Conservation (phyloP, 2,888 invertebrate species). For the Malachius bipustulatus region DNA sequence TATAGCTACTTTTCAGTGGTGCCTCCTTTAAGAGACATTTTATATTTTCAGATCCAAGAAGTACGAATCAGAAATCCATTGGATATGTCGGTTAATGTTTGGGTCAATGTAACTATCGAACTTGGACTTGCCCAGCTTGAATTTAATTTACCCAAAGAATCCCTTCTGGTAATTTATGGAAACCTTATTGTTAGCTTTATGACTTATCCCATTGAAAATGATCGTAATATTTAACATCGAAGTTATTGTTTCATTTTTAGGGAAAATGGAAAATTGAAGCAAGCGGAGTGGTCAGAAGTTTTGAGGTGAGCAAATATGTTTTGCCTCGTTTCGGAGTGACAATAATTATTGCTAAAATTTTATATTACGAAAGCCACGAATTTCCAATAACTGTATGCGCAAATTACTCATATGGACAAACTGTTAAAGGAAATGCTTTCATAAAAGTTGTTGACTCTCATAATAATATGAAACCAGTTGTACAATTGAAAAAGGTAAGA, state of each 20-base stretch:
- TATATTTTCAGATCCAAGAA: conserved; percentile 44
- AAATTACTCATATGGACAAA: conserved; percentile 49
- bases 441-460: conserved; percentile 31
- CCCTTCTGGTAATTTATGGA: conserved; percentile 30
- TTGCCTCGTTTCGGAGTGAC: conserved; percentile 48
- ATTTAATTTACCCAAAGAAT: conserved; percentile 29
- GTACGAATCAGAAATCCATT: conserved; percentile 55
- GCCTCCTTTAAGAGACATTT: too few species aligned
- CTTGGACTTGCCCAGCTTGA: conserved; percentile 48
- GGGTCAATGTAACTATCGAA: conserved; percentile 47
- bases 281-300: conserved; percentile 33
- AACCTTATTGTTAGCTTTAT: background rate
- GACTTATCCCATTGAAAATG: background rate
- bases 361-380: conserved; percentile 37
- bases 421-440: conserved; percentile 44
- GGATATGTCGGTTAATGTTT: conserved; percentile 50
- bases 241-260: conserved; percentile 26
- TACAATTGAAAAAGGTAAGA: conserved; percentile 26
- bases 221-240: background rate
- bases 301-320: conserved; percentile 44
- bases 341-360: conserved; percentile 40
- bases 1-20: too few species aligned
- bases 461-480: conserved; percentile 21
- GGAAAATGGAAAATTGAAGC: conserved; percentile 44
- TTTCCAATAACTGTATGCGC: conserved; percentile 44